Evolutionary conservation across 2,797 vertebrate species (phyloP), one percentile per base, ranked within the genome.

Genomic region (Crypturellus tataupa): DNA sequence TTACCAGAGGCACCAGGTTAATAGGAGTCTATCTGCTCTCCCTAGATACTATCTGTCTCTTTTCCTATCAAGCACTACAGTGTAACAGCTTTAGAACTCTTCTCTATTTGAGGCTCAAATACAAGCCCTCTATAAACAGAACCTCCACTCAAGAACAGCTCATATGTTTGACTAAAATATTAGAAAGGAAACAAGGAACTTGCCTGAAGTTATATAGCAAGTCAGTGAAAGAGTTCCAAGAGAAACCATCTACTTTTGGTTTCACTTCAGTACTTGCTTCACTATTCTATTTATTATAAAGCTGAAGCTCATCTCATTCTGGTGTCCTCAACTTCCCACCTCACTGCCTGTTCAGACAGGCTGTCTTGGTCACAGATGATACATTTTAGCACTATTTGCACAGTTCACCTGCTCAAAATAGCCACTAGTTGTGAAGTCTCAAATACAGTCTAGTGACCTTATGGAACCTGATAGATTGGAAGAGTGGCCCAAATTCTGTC

Each of bases 1-100:
- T 60, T 91, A 69, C 69, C 58, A 93, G 87, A 90, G 56, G 10
- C 24, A 81, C 16, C 72, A 93, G 55, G 82, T 91, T 94, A 87
- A 84, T 79, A 90, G 49, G 21, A 92, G 70, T 53, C 89, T 77
- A 44, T 40, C 64, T 80, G 53, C 71, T 94, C 85, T 93, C 91
- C 65, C 63, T 2, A 9, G 76, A 62, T 92, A 93, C 87, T 90
- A 93, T 75, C 53, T 92, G 83, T 87, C 85, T 53, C 64, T 80
- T 58, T 75, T 88, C 64, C 53, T 87, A 70, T 39, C 78, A 93
- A 84, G 87, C 88, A 89, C 5, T 67, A 56, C 31, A 64, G 80
- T 77, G 3, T 40, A 89, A 70, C 80, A 81, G 77, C 63, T 85
- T 84, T 67, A 89, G 68, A n/a, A 69, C 19, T 90, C 68, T 90